Evolutionary conservation across 1,140 invertebrate species (phyloP).

Genomic region (Coboldia fuscipes): DNA sequence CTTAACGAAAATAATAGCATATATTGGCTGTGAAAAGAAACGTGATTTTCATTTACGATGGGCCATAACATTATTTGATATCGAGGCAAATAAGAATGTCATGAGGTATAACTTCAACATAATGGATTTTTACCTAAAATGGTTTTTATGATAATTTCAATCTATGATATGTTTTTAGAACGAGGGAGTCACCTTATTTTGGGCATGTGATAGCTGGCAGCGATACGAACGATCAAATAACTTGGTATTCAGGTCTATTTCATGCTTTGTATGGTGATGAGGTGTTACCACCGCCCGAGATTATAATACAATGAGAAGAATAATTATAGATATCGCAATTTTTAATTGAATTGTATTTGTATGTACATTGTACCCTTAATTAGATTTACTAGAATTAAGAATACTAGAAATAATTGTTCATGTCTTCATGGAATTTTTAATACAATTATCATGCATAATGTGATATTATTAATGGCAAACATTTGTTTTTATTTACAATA

Average conservation of each 20-base stretch:
- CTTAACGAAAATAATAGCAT: constrained; percentile 22
- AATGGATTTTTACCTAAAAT: constrained; percentile 1
- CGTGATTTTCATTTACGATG: constrained; percentile 55
- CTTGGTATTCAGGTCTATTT: constrained; percentile 53
- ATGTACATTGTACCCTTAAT: too few species aligned
- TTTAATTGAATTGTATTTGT: too few species aligned
- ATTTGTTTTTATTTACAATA: too few species aligned
- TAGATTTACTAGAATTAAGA: too few species aligned
- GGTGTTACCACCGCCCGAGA: constrained; percentile 26
- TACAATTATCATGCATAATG: too few species aligned
- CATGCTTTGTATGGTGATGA: constrained; percentile 35
- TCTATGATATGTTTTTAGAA: constrained; percentile 22
- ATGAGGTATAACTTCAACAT: constrained; percentile 26
- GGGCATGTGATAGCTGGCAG: constrained; percentile 52
- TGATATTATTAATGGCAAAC: too few species aligned
- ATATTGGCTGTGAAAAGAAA: constrained; percentile 59
- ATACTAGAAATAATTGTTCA: too few species aligned
- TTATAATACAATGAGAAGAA: constrained; percentile 28
- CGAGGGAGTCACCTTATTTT: constrained; percentile 53
- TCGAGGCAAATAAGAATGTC: constrained; percentile 31
- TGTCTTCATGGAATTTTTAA: too few species aligned
- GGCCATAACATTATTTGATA: constrained; percentile 54
- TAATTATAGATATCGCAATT: constrained; percentile 5
- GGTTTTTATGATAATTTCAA: constrained; percentile 1
- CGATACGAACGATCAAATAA: constrained; percentile 43